Percentiles rank a stretch among this genome's conserved stretches.
Conservation (phyloP, 2,888 invertebrate genomes). For the Bombylius major region DNA sequence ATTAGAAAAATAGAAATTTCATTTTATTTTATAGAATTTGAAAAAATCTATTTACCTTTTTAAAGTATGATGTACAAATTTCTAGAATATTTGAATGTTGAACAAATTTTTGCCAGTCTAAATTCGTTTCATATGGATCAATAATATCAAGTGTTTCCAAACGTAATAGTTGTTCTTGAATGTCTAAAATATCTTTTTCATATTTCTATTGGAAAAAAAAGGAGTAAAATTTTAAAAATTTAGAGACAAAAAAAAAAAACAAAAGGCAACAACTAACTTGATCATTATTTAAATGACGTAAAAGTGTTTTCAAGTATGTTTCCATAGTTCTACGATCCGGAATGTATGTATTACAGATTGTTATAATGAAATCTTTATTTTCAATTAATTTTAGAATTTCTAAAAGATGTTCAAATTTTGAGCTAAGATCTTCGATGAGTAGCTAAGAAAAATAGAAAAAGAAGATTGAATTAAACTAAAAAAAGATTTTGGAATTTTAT, state of each 20-base stretch:
- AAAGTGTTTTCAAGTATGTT: slow-evolving; percentile 25
- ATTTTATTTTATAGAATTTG: not conserved
- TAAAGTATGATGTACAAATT: slow-evolving; percentile 27
- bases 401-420: slow-evolving; percentile 23
- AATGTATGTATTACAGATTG: slow-evolving; percentile 26
- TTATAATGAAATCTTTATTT: slow-evolving; percentile 27
- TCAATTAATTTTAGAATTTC: slow-evolving; percentile 24
- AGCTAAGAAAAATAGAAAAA: too few relatives aligned
- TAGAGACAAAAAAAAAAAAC: not conserved
- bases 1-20: not conserved
- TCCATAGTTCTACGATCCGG: slow-evolving; percentile 26
- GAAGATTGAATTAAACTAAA: not conserved
- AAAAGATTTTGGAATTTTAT: not conserved
- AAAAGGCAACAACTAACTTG: not conserved
- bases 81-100: slow-evolving; percentile 29
- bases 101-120: slow-evolving; percentile 35
- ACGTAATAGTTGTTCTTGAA: slow-evolving; percentile 32
- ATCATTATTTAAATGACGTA: slow-evolving; percentile 24
- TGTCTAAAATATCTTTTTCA: slow-evolving; percentile 25
- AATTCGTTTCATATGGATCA: slow-evolving; percentile 33
- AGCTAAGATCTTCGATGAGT: slow-evolving; percentile 14
- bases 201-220: slow-evolving; percentile 1
- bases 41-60: slow-evolving; percentile 18
- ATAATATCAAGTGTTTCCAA: slow-evolving; percentile 32
- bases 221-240: not conserved